Conservation (phyloP, 2,113 vertebrate genomes). For the Coregonus clupeaformis region DNA sequence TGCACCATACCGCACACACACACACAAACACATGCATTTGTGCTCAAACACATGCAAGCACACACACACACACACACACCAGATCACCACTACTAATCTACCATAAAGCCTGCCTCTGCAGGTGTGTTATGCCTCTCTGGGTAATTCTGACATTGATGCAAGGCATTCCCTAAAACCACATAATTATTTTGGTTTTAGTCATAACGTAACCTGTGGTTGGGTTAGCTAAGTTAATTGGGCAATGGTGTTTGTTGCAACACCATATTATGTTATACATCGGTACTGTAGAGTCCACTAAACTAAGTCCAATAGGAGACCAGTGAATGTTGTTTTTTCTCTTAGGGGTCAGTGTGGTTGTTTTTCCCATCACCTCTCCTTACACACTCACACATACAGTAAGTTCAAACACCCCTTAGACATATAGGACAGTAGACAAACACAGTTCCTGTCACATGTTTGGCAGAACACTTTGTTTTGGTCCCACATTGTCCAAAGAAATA, state of each 20-base stretch:
- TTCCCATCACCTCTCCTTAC: constrained; percentile 34
- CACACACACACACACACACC: not conserved
- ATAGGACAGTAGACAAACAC: constrained; percentile 1
- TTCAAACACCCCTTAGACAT: not conserved
- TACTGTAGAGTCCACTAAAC: not conserved
- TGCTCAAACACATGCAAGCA: not conserved
- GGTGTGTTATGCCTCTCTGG: not conserved
- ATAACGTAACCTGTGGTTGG: not conserved
- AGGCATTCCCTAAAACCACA: not conserved
- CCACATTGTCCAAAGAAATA: not conserved
- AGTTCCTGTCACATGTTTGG: not conserved
- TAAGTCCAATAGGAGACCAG: not conserved
- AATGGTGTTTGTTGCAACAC: not conserved
- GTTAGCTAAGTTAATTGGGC: not conserved
- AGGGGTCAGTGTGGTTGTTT: not conserved
- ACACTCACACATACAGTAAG: constrained; percentile 27
- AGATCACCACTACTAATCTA: not conserved
- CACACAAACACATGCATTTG: not conserved
- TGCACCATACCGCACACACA: not conserved
- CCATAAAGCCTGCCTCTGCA: not conserved
- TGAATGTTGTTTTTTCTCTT: not conserved
- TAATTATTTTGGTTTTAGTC: not conserved
- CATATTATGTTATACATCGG: not conserved
- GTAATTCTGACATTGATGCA: not conserved
- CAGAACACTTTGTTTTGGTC: not conserved